Conservation (phyloP, 2,113 vertebrate species). For the Gorilla gorilla region DNA sequence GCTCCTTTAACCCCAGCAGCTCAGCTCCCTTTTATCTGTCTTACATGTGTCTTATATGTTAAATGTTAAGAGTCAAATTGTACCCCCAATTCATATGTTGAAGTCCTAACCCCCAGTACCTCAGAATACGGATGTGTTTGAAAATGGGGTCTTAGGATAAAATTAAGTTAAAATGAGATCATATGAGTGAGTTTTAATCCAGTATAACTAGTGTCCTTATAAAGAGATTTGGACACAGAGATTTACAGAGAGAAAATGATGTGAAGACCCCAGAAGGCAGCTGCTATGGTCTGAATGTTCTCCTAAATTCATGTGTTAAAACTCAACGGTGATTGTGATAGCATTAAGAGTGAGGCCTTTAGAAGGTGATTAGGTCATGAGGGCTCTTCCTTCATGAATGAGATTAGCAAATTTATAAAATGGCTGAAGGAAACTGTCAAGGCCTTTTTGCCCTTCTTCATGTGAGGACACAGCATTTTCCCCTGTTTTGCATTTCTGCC, state of each 20-base stretch:
- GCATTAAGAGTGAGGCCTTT: neutral
- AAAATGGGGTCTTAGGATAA: neutral
- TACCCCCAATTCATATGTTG: neutral
- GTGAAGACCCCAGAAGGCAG: neutral
- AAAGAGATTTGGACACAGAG: neutral
- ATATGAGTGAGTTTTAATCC: neutral
- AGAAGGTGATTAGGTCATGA: too few species aligned
- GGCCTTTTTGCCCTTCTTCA: neutral
- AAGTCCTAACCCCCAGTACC: neutral
- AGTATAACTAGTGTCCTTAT: neutral
- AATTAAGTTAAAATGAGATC: neutral
- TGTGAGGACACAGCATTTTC: neutral
- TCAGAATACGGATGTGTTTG: constrained; percentile 1
- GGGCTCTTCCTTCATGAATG: neutral
- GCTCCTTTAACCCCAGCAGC: neutral
- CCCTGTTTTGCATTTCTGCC: neutral
- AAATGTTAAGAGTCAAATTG: neutral
- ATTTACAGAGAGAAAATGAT: neutral
- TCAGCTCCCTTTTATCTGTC: neutral
- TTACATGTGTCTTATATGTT: neutral
- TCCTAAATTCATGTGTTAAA: neutral
- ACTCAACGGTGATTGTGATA: neutral
- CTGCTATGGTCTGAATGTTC: neutral
- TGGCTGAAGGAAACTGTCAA: neutral
- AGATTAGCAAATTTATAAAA: neutral